Evolutionary conservation across 2,888 invertebrate species (phyloP).

Genomic region (Ophion slaviceki): DNA sequence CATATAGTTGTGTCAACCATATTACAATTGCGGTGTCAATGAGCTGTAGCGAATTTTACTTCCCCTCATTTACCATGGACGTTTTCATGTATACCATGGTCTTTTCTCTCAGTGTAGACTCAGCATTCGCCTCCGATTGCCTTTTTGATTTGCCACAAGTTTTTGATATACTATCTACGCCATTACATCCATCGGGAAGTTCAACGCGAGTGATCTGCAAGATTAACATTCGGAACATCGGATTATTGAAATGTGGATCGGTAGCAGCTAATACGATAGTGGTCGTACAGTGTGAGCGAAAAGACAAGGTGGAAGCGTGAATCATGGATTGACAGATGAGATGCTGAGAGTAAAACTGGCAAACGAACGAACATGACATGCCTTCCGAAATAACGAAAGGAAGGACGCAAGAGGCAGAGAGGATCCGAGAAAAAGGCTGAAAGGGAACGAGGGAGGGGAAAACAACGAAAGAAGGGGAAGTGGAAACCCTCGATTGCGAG

Average conservation of each 20-base stretch:
- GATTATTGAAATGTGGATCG: constrained; percentile 19
- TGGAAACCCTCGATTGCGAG: constrained; percentile 20
- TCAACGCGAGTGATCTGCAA: constrained; percentile 13
- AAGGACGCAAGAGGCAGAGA: not conserved
- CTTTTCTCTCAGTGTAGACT: too few relatives aligned
- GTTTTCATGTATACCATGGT: too few relatives aligned
- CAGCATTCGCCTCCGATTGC: constrained; percentile 10
- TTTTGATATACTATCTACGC: constrained; percentile 27
- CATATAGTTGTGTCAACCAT: too few relatives aligned
- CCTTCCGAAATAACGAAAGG: constrained; percentile 44
- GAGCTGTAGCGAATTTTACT: too few relatives aligned
- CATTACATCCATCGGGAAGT: constrained; percentile 9
- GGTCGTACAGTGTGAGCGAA: constrained; percentile 12
- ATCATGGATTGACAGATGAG: constrained; percentile 15
- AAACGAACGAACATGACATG: constrained; percentile 50
- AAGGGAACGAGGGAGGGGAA: not conserved
- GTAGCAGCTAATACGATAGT: constrained; percentile 26
- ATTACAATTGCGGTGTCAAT: too few relatives aligned
- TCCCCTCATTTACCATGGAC: too few relatives aligned
- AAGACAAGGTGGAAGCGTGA: constrained; percentile 15
- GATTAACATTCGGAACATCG: constrained; percentile 44
- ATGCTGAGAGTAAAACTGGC: constrained; percentile 37
- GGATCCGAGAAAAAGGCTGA: not conserved
- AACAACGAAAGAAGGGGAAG: not conserved
- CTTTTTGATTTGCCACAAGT: constrained; percentile 31